Conservation (phyloP, 2,113 vertebrate genomes). For the Diphyllodes magnificus region DNA sequence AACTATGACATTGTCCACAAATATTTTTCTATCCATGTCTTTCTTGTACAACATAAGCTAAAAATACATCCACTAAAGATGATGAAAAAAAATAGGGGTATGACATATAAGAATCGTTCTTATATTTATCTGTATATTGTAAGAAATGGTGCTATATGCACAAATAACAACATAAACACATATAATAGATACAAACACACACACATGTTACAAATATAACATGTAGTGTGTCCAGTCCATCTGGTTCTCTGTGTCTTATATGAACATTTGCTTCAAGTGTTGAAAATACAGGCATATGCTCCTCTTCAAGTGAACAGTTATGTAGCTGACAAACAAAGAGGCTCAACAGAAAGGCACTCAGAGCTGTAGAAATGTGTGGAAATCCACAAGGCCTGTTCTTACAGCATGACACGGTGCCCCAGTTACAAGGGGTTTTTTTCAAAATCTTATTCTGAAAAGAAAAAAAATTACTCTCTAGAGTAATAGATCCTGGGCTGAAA, state of each 20-base stretch:
- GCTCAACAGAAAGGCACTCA: neutral
- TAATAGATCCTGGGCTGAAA: neutral
- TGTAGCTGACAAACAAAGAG: neutral
- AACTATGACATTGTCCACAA: neutral
- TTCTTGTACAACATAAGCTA: neutral
- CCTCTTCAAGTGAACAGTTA: neutral
- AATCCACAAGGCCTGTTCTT: neutral
- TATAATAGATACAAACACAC: neutral
- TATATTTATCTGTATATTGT: neutral
- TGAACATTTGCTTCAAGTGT: neutral
- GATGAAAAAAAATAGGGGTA: neutral
- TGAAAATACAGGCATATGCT: neutral
- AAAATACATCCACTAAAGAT: neutral
- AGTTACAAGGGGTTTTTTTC: neutral
- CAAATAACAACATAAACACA: neutral
- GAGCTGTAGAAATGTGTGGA: neutral
- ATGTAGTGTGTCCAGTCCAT: neutral
- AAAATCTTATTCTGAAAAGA: neutral
- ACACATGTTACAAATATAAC: neutral
- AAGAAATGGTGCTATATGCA: neutral
- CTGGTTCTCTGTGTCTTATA: neutral
- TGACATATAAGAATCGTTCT: neutral
- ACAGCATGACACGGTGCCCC: neutral
- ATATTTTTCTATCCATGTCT: neutral
- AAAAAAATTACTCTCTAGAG: neutral